Conservation (phyloP, 2,797 vertebrate species). For the Sparus aurata region DNA sequence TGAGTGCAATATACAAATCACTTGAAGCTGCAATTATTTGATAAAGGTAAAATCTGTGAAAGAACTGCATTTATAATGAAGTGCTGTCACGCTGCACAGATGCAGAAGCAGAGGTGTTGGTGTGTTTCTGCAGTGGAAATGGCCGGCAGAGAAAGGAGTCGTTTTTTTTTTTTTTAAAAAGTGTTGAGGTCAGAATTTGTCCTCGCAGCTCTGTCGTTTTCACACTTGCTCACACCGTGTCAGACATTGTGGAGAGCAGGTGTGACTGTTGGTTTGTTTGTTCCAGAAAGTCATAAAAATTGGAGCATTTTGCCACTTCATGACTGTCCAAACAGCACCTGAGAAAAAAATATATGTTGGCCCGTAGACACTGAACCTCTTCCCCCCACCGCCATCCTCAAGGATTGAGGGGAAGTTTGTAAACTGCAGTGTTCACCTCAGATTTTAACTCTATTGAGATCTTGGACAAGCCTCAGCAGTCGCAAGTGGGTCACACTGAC, state of each 20-base stretch:
- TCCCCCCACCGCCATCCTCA: not conserved
- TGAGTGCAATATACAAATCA: too few relatives aligned
- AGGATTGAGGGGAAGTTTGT: not conserved
- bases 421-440: not conserved
- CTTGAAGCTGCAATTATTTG: too few relatives aligned
- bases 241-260: conserved; percentile 9
- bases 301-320: not conserved
- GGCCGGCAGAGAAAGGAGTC: conserved; percentile 1
- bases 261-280: conserved; percentile 26
- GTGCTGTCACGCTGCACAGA: not conserved
- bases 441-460: conserved; percentile 23
- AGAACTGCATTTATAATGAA: too few relatives aligned
- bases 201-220: conserved; percentile 11
- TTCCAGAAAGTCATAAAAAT: conserved; percentile 2
- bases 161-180: too few relatives aligned
- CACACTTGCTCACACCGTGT: conserved; percentile 23
- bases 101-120: conserved; percentile 23
- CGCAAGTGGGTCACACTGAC: conserved; percentile 57
- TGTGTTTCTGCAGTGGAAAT: conserved; percentile 10
- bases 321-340: conserved; percentile 2
- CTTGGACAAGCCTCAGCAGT: conserved; percentile 8
- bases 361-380: not conserved
- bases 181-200: conserved; percentile 35
- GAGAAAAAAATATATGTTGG: not conserved
- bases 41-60: too few relatives aligned